Evolutionary conservation across 2,888 invertebrate genomes (phyloP), one percentile per base, ranked within the genome.

Genomic region (Drosophila conformis): DNA sequence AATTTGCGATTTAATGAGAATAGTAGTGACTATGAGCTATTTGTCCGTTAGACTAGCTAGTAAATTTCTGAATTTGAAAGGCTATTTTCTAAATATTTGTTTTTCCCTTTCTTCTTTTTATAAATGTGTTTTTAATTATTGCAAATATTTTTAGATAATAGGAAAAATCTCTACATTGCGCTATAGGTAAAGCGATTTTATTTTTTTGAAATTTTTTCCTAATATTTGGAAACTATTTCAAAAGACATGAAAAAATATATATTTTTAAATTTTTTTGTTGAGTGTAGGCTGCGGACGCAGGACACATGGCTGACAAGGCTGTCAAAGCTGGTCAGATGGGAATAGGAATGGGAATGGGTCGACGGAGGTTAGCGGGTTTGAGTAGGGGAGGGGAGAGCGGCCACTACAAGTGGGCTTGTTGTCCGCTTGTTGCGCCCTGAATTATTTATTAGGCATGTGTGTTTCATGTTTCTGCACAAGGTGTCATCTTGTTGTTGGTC

Each of bases 381-480:
- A 53, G 61, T 49, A 18, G 8, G 15, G 48, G 11, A n/a, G 57
- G 29, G 15, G 49, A 33, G 18, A n/a, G 11, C 2, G 31, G 15
- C 21, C 58, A 69, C 68, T 66, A 59, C 79, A 87, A 84, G 82
- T 78, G 76, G 69, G 82, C 88, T 83, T 83, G 83, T 88, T 89
- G 83, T 85, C 73, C 80, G 89, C 89, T 89, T 89, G 90, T 86
- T 89, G 87, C 81, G 72, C 83, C 73, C 81, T 89, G 90, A 89
- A 89, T 89, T 83, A 90, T 89, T 89, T 90, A 89, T 89, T 89
- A 87, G 82, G 70, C 83, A 83, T 89, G 86, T 89, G 83, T 83
- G 46, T 15, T 46, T 76, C 72, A 67, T 72, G 73, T 73, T 76
- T 72, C 71, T 73, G 71, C 76, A 82, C 76, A 79, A 87, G 85